Evolutionary conservation across 2,888 invertebrate species (phyloP).

Genomic region (Conomelus anceps): DNA sequence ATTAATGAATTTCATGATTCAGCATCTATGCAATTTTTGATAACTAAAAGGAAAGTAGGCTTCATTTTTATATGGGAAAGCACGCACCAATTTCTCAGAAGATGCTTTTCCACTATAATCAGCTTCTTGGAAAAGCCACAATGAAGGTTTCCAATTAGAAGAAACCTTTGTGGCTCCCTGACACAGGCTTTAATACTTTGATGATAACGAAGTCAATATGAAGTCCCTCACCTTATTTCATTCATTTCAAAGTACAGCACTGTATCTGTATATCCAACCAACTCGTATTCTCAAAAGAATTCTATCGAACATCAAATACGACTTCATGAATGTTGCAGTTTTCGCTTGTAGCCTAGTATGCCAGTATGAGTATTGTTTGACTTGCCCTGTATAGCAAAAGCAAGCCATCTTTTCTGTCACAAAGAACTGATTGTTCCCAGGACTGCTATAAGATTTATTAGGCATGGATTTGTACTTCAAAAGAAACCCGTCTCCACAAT

Average conservation of each 20-base stretch:
- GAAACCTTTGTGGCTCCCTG: background rate
- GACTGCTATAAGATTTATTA: background rate
- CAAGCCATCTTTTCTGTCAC: background rate
- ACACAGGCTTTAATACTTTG: background rate
- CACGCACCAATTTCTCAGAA: background rate
- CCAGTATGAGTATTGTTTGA: background rate
- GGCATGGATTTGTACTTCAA: background rate
- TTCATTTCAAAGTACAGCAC: background rate
- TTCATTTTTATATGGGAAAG: too few relatives aligned
- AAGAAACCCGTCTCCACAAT: background rate
- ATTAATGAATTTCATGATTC: too few relatives aligned
- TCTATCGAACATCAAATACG: too few relatives aligned
- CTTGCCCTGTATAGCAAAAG: background rate
- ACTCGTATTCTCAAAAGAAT: background rate
- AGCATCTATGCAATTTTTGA: too few relatives aligned
- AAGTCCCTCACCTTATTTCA: background rate
- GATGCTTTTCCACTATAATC: background rate
- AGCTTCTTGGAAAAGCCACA: background rate
- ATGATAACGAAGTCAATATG: background rate
- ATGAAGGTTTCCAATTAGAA: background rate
- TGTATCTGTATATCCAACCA: too few relatives aligned
- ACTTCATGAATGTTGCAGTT: background rate
- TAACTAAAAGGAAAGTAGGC: too few relatives aligned
- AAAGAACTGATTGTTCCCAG: background rate
- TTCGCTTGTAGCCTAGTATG: background rate